Conservation (phyloP, 2,888 invertebrate species). For the Aricia artaxerxes region DNA sequence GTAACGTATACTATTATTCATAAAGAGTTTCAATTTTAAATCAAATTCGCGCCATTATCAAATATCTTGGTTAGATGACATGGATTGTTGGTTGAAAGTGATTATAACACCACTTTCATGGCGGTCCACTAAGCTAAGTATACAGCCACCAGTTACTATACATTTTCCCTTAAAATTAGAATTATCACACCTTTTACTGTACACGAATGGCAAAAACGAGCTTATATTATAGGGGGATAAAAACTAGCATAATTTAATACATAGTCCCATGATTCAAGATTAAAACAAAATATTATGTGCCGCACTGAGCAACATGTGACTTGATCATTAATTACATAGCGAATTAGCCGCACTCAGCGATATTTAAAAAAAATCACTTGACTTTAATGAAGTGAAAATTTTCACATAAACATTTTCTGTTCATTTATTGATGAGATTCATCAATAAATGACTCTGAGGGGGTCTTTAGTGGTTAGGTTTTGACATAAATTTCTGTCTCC, state of each 20-base stretch:
- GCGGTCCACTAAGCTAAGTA: conserved; percentile 52
- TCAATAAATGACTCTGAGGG: no score
- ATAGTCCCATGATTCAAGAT: conserved; percentile 16
- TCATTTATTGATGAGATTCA: no score
- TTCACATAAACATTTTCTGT: background rate
- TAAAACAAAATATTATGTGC: background rate
- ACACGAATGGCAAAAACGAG: conserved; percentile 65
- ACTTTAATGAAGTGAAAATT: no score
- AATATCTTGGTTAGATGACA: conserved; percentile 28
- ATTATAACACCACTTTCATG: conserved; percentile 73
- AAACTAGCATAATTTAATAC: conserved; percentile 39
- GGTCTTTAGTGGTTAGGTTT: background rate
- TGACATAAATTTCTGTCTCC: background rate
- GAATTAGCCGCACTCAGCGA: no score
- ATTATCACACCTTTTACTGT: conserved; percentile 73
- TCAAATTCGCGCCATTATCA: background rate
- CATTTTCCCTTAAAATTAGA: conserved; percentile 46
- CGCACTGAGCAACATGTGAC: no score
- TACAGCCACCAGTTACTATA: conserved; percentile 51
- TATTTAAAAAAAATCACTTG: no score
- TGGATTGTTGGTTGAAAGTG: conserved; percentile 52
- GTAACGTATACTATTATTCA: background rate
- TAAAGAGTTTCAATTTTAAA: background rate
- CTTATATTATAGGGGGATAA: conserved; percentile 39
- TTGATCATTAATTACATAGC: no score